Base-by-base conservation (phyloP, 2,113 vertebrate species). In the Acanthisitta chloris region DNA sequence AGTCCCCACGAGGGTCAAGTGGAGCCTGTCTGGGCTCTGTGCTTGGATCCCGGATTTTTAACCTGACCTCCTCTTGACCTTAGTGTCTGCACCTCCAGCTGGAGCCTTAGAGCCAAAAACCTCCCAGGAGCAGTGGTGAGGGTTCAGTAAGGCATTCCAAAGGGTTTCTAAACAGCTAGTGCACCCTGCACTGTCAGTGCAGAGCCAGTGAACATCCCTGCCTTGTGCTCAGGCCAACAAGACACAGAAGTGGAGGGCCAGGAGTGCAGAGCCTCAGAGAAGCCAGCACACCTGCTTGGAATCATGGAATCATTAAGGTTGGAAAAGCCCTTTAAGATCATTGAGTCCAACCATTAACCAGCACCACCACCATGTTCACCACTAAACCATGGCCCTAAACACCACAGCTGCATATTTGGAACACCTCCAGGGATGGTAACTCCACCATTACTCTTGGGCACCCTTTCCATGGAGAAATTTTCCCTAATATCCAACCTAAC, bases 21-120 rank as follows among this genome's bases (percentile, higher is more conserved):
- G 54, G 67, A 77, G 26, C 49, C 90, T 38, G 43, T n/a, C 66
- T 81, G 71, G 45, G 40, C 61, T 62, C 25, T 33, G 40, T 1
- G 9, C 48, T 71, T 38, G 26, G 11, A 59, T 29, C 76, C 34
- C 61, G 81, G 79, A 43, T 93, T 94, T 92, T 89, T 94, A 88
- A 92, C 61, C 89, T 69, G 65, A 88, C 89, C 78, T 93, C 76
- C 80, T 86, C 66, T 71, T 91, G 78, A 94, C 81, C 81, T 66
- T 20, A 6, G 36, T 40, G 74, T 94, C 81, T 86, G 71, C 55
- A 57, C 19, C 90, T 81, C 86, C 80, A 55, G 11, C 51, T 20
- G 45, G 45, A 82, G 64, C 70, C 46, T 57, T 51, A 51, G 43
- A 88, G 81, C 59, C 62, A 79, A 67, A 78, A 80, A 77, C 36